A percentile compares a stretch with the other conserved stretches of the same genome.
Evolutionary conservation across 1,140 invertebrate species (phyloP).

Genomic region (Drosophila yakuba): DNA sequence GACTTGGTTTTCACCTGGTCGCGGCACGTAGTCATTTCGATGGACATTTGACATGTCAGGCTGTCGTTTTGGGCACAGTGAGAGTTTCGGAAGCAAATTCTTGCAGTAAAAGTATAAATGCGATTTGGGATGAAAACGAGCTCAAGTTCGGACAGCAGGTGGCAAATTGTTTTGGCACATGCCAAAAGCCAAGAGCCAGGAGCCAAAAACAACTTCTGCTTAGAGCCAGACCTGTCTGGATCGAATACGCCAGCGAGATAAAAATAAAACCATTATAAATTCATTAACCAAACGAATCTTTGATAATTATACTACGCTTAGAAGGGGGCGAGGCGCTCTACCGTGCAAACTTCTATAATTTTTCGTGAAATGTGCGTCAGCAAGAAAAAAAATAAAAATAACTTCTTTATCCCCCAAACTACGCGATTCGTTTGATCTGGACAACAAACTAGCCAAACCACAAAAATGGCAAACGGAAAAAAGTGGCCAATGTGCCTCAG

Average conservation of each 20-base stretch:
- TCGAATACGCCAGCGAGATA: slow-evolving; percentile 19
- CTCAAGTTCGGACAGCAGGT: slow-evolving; percentile 57
- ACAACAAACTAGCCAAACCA: slow-evolving; percentile 42
- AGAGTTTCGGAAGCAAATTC: slow-evolving; percentile 55
- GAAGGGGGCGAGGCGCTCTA: neutral
- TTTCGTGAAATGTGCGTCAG: slow-evolving; percentile 63
- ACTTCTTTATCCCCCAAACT: slow-evolving; percentile 20
- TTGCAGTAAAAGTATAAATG: slow-evolving; percentile 72
- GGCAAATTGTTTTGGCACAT: slow-evolving; percentile 73
- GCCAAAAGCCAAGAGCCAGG: slow-evolving; percentile 35
- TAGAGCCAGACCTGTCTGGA: slow-evolving; percentile 61
- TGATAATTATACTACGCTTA: slow-evolving; percentile 38
- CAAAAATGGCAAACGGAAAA: slow-evolving; percentile 15
- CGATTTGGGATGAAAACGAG: slow-evolving; percentile 30
- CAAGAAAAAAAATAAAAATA: slow-evolving; percentile 24
- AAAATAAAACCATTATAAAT: slow-evolving; percentile 66
- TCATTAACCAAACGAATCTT: slow-evolving; percentile 52
- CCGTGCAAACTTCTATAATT: slow-evolving; percentile 6
- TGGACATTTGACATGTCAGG: slow-evolving; percentile 65
- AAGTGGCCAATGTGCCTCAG: slow-evolving; percentile 30
- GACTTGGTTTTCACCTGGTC: slow-evolving; percentile 44
- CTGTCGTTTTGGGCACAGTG: slow-evolving; percentile 36
- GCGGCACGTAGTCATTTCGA: slow-evolving; percentile 39
- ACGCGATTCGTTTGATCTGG: slow-evolving; percentile 53
- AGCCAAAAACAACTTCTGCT: slow-evolving; percentile 11